Evolutionary conservation across 2,797 vertebrate genomes (phyloP).

Genomic region (Emys orbicularis): DNA sequence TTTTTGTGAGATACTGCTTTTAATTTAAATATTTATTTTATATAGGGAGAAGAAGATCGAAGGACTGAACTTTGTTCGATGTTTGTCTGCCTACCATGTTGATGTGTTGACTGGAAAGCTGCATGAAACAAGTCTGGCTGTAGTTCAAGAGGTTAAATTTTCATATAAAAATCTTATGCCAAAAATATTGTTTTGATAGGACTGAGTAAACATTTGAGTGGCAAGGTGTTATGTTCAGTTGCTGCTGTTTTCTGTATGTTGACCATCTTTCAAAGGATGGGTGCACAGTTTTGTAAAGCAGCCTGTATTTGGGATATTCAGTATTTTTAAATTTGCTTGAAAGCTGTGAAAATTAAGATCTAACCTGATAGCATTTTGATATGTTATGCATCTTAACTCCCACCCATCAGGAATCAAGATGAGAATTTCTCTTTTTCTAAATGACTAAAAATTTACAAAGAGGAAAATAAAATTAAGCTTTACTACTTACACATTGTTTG

Average conservation of each 20-base stretch:
- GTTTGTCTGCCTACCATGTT: slow-evolving; percentile 89
- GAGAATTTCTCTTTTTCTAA: slow-evolving; percentile 21
- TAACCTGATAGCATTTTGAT: neutral
- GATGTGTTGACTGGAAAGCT: slow-evolving; percentile 86
- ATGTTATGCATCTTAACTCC: slow-evolving; percentile 2
- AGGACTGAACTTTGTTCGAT: slow-evolving; percentile 88
- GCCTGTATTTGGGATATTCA: neutral
- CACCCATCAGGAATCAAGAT: neutral
- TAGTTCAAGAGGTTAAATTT: slow-evolving; percentile 91
- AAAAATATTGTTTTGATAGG: neutral
- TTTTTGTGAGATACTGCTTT: neutral
- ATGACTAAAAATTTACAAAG: neutral
- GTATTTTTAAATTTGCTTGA: neutral
- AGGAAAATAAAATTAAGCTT: neutral
- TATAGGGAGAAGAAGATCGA: slow-evolving; percentile 96
- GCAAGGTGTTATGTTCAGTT: neutral
- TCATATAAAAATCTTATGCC: neutral
- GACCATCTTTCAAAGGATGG: neutral
- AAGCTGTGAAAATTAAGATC: neutral
- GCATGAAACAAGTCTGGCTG: slow-evolving; percentile 90
- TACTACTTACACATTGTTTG: slow-evolving; percentile 56
- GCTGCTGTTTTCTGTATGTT: neutral
- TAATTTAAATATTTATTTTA: neutral
- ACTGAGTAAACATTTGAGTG: neutral
- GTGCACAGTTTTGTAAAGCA: neutral